Percentiles rank a stretch among this genome's conserved stretches.
Evolutionary conservation across 2,797 vertebrate species (phyloP).

Genomic region (Thaleichthys pacificus): DNA sequence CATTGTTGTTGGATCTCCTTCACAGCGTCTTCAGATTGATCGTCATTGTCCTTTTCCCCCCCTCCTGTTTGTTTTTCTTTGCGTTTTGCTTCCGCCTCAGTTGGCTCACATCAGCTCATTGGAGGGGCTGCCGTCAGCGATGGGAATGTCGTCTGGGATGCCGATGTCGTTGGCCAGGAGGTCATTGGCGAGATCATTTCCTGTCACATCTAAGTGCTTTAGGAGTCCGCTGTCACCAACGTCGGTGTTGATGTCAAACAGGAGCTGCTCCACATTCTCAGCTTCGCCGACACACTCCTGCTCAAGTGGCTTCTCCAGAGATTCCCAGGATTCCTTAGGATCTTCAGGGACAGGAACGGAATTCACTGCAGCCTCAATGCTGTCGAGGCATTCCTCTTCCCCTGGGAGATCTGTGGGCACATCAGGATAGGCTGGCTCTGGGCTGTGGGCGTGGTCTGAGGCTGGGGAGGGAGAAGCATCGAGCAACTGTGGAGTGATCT

Average conservation of each 20-base stretch:
- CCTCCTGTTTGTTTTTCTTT: neutral
- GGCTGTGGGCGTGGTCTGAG: conserved; percentile 9
- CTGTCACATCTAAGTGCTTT: conserved; percentile 55
- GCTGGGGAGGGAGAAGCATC: conserved; percentile 23
- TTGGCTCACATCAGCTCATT: conserved; percentile 58
- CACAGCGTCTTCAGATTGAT: conserved; percentile 25
- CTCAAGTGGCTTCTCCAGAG: conserved; percentile 30
- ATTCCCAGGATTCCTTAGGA: conserved; percentile 35
- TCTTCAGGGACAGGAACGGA: conserved; percentile 30
- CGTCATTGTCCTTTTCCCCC: conserved; percentile 32
- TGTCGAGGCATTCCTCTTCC: conserved; percentile 33
- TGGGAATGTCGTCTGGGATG: conserved; percentile 40
- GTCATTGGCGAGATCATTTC: conserved; percentile 59
- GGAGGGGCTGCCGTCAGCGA: conserved; percentile 42
- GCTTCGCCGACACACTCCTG: conserved; percentile 37
- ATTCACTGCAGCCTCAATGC: conserved; percentile 20
- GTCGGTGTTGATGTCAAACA: conserved; percentile 40
- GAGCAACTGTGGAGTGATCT: conserved; percentile 25
- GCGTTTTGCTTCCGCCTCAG: conserved; percentile 15
- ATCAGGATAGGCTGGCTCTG: conserved; percentile 21
- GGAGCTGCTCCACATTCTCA: conserved; percentile 43
- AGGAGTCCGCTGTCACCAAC: conserved; percentile 50
- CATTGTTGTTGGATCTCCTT: conserved; percentile 1
- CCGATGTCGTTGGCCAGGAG: conserved; percentile 57
- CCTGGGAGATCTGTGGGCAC: conserved; percentile 25